Percentiles rank a stretch among this genome's conserved stretches.
Evolutionary conservation across 1,140 invertebrate genomes (phyloP).

Genomic region (Drosophila triauraria): DNA sequence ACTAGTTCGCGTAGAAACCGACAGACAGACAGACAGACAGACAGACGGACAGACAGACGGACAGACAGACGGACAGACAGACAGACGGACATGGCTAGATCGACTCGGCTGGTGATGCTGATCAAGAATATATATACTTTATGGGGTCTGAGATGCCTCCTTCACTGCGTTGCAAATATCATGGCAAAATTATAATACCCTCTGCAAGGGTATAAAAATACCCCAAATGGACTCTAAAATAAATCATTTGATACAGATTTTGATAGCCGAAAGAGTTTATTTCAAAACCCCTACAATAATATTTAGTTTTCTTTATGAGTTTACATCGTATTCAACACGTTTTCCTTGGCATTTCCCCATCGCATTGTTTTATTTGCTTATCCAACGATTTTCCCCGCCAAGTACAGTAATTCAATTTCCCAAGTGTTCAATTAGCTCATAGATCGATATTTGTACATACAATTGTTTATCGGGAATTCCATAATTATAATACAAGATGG

Average conservation of each 20-base stretch:
- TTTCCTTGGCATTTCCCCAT: constrained; percentile 10
- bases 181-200: no score
- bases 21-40: no score
- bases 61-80: no score
- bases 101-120: no score
- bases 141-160: no score
- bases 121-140: no score
- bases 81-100: no score
- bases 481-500: constrained; percentile 43
- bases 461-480: constrained; percentile 61
- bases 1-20: no score
- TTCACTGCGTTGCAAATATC: no score
- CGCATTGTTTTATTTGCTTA: constrained; percentile 22
- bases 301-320: constrained; percentile 9
- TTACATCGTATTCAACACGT: constrained; percentile 9
- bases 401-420: constrained; percentile 16
- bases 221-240: constrained; percentile 3
- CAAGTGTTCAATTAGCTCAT: constrained; percentile 41
- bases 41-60: no score
- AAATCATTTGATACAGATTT: constrained; percentile 10
- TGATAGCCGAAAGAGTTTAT: neutral
- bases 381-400: constrained; percentile 9
- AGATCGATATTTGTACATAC: constrained; percentile 33
- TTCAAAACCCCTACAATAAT: constrained; percentile 2
- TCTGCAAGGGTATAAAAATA: no score